Percentiles rank a stretch among this genome's conserved stretches.
These are phyloP conservation scores for Eulithis prunata DNA, from an alignment of 2,888 invertebrate species.

Conservation along the genomic window DNA sequence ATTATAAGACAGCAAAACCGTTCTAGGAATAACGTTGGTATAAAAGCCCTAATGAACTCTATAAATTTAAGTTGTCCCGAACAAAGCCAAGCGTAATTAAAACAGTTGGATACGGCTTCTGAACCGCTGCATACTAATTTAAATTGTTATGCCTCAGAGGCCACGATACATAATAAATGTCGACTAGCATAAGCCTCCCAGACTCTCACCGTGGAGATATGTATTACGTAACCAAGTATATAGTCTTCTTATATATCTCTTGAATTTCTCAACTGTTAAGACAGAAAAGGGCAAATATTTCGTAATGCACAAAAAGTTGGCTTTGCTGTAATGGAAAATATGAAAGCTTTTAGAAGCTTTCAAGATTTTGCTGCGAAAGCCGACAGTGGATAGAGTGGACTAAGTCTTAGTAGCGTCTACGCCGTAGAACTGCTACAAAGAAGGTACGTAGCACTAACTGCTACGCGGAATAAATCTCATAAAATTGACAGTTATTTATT, in stretches of 20 bases:
- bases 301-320: constrained; percentile 3
- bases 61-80: constrained; percentile 17
- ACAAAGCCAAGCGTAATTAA: constrained; percentile 20
- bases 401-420: constrained; percentile 16
- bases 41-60: constrained; percentile 14
- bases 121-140: constrained; percentile 28
- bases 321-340: constrained; percentile 7
- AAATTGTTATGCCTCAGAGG: constrained; percentile 21
- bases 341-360: constrained; percentile 16
- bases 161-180: constrained; percentile 28
- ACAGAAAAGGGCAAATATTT: background rate
- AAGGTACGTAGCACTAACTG: background rate
- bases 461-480: background rate
- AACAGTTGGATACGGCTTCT: constrained; percentile 21
- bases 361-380: constrained; percentile 22
- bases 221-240: constrained; percentile 6
- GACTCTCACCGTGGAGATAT: constrained; percentile 5
- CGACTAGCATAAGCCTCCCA: constrained; percentile 14
- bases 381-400: constrained; percentile 10
- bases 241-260: constrained; percentile 2
- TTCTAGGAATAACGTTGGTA: constrained; percentile 2
- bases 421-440: constrained; percentile 23
- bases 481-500: background rate
- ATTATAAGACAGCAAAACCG: constrained; percentile 4
- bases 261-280: background rate